Conservation (phyloP, 2,113 vertebrate species). For the Pseudolaguvia tuberculata region DNA sequence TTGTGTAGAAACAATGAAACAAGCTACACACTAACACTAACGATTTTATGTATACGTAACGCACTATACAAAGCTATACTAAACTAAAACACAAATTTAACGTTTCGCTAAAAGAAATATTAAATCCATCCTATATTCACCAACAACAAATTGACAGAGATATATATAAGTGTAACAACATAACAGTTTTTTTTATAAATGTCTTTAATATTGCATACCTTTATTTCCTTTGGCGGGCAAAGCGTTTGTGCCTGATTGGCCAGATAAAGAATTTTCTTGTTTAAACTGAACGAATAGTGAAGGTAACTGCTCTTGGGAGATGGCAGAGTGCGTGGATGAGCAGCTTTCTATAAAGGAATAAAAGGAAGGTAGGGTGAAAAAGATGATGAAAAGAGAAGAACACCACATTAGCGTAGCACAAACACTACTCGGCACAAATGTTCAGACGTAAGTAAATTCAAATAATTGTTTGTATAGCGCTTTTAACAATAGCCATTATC, state of each 20-base stretch:
- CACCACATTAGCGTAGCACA: not conserved
- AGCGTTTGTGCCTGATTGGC: conserved; percentile 17
- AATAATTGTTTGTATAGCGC: too few relatives aligned
- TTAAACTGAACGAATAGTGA: not conserved
- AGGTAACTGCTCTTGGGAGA: conserved; percentile 15
- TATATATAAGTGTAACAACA: too few relatives aligned
- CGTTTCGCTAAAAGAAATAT: too few relatives aligned
- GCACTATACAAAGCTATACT: not conserved
- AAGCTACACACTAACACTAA: not conserved
- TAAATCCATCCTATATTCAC: too few relatives aligned
- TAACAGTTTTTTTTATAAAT: too few relatives aligned
- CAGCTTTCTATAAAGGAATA: not conserved
- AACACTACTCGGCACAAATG: too few relatives aligned
- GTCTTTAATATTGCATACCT: conserved; percentile 5
- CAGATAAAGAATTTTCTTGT: conserved; percentile 15
- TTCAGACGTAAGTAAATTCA: too few relatives aligned
- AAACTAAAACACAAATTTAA: not conserved
- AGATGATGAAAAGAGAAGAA: not conserved
- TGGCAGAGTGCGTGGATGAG: not conserved
- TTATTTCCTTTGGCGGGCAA: conserved; percentile 1
- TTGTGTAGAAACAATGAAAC: not conserved
- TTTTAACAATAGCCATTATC: too few relatives aligned
- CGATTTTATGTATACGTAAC: not conserved
- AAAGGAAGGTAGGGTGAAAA: not conserved
- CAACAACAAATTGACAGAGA: too few relatives aligned